These are phyloP conservation scores for Leptinotarsa haldemani DNA, from an alignment of 2,888 invertebrate species.

Conservation along the genomic window DNA sequence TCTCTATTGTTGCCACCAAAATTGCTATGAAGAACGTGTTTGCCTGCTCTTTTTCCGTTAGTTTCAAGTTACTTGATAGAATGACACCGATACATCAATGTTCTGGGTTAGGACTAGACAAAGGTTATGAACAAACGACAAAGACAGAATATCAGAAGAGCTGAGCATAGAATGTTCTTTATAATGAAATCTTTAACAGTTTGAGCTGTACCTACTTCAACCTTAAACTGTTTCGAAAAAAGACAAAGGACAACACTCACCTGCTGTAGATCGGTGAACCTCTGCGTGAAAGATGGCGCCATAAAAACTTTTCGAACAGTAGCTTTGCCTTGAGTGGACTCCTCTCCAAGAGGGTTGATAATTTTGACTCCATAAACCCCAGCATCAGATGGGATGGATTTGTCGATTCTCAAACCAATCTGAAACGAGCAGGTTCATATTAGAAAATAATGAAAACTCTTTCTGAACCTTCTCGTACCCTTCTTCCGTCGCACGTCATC, in stretches of 20 bases:
- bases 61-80: too few species aligned
- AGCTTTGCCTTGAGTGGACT: conserved; percentile 75
- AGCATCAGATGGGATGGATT: conserved; percentile 77
- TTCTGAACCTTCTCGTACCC: conserved; percentile 65
- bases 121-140: too few species aligned
- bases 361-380: conserved; percentile 83
- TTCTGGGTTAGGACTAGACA: too few species aligned
- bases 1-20: too few species aligned
- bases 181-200: too few species aligned
- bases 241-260: conserved; percentile 57
- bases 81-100: too few species aligned
- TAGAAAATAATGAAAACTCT: neutral
- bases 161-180: too few species aligned
- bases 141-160: too few species aligned
- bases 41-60: too few species aligned
- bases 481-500: conserved; percentile 86
- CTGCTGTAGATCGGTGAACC: conserved; percentile 76
- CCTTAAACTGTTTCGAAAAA: too few species aligned
- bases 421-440: conserved; percentile 53
- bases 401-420: conserved; percentile 80
- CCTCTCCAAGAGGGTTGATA: conserved; percentile 82
- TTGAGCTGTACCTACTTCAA: too few species aligned
- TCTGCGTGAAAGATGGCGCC: conserved; percentile 84
- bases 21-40: too few species aligned
- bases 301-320: conserved; percentile 84